Base-by-base conservation (phyloP, 2,888 invertebrate species). In the Teinopalpus imperialis region DNA sequence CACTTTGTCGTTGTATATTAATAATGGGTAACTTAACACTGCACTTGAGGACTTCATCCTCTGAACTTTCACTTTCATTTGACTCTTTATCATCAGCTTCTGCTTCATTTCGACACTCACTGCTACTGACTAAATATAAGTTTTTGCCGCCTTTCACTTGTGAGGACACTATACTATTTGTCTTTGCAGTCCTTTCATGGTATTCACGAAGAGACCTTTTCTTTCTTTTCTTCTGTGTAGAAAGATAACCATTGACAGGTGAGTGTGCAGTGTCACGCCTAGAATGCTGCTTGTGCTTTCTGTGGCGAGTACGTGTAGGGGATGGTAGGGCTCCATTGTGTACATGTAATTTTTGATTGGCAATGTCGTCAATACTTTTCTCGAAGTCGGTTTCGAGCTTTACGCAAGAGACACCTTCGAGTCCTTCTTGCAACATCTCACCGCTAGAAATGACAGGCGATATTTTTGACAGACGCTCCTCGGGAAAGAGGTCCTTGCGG, bases 71-170 rank as follows among this genome's bases (percentile, higher is more conserved):
- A 67, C 72, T 74, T 48, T 74, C 73, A 32, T 59, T 61, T 7
- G 59, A 69, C 26, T 63, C 61, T 24, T 68, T 69, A 18, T 68
- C 66, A 34, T 67, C 66, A 13, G 68, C 69, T 20, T 74, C 70
- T n/a, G 72, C 72, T 54, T 74, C 74, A 31, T 76, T 74, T 53
- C 71, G 77, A 68, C 70, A 82, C 75, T 86, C 81, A 78, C 86
- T 86, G 75, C 87, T 87, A 77, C 86, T 87, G 57, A 89, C 86
- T 81, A 88, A 81, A 69, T 79, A 83, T 60, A 89, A 76, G 72
- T 89, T 89, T 71, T 89, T 89, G 60, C 89, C 88, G 81, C 88
- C 87, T 77, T 82, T 81, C 76, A 85, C 81, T 78, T 74, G 73
- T 51, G 68, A 63, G 57, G 69, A 59, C 56, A 76, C 71, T 63